Base-by-base conservation (phyloP, 2,113 vertebrate species). In the Nycticebus coucang region DNA sequence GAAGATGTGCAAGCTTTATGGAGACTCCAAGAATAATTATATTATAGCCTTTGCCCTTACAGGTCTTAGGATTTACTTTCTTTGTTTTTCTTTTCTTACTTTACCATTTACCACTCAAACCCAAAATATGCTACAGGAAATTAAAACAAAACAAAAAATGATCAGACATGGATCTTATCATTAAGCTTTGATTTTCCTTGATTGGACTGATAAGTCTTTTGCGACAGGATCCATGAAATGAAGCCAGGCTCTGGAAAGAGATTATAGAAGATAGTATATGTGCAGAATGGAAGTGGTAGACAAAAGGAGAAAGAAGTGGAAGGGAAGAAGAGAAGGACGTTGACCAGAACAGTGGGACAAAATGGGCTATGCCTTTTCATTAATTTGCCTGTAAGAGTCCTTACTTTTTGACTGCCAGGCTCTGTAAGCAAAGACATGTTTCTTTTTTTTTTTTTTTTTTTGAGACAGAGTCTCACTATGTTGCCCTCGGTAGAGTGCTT, bases 351-450 rank as follows among this genome's bases (percentile, higher is more conserved):
- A 86, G 5, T 14, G n/a, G 7, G 37, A 35, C 26, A 83, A 15
- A 26, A 72, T 2, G 7, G 41, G 33, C 64, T 78, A 2, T 69
- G 30, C 69, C 45, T 88, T 83, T 71, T 72, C 57, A 82, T 87
- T 66, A 79, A 59, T 81, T 79, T 59, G 33, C 24, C 17, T 17
- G 3, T 18, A 68, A 75, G 10, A 26, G 26, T 62, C 28, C 22
- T 62, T 66, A 22, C 60, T 9, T 55, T 85, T 64, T 81, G 59
- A 82, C 64, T 28, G 77, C 28, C 86, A 81, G 57, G 10, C 37
- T 91, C 93, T 64, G n/a, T 71, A 93, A 93, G 53, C 57, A 88
- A 97, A 62, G 72, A 79, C 80, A 30, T 78, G 50, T 60, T 94
- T 95, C 62, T 83, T 57, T 41, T 41, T 41, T 41, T 41, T 41